Conservation (phyloP, 1,140 invertebrate genomes). For the Lepidostoma basale region DNA sequence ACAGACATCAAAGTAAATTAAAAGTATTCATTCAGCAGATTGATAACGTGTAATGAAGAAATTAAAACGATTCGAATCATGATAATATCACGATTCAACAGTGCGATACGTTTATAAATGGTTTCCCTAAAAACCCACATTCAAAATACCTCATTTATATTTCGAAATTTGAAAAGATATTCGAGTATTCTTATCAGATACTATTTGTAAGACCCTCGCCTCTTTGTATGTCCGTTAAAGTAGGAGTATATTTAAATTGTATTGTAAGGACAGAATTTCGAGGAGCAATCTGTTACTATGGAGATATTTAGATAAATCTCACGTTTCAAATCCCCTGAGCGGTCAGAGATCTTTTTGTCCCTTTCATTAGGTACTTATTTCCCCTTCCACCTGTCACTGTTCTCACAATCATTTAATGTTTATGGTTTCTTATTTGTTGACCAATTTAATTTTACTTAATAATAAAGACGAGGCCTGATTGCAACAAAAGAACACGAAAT, state of each 20-base stretch:
- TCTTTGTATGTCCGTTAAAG: background rate
- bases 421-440: conserved; percentile 8
- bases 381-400: background rate
- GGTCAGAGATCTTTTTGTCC: conserved; percentile 1
- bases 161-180: too few relatives aligned
- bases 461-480: too few relatives aligned
- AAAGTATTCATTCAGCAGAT: too few relatives aligned
- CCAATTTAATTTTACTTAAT: conserved; percentile 1
- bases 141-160: too few relatives aligned
- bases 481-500: too few relatives aligned
- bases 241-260: background rate
- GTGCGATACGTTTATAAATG: too few relatives aligned
- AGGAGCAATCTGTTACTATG: background rate
- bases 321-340: background rate
- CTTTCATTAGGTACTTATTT: background rate
- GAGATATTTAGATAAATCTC: background rate
- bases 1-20: too few relatives aligned
- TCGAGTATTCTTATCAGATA: background rate
- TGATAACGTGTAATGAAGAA: too few relatives aligned
- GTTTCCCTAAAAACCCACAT: too few relatives aligned
- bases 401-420: conserved; percentile 8
- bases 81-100: too few relatives aligned
- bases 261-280: background rate
- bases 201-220: background rate
- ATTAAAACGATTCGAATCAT: too few relatives aligned